Conservation (phyloP, 1,140 invertebrate species). For the Cyphomyrmex costatus region DNA sequence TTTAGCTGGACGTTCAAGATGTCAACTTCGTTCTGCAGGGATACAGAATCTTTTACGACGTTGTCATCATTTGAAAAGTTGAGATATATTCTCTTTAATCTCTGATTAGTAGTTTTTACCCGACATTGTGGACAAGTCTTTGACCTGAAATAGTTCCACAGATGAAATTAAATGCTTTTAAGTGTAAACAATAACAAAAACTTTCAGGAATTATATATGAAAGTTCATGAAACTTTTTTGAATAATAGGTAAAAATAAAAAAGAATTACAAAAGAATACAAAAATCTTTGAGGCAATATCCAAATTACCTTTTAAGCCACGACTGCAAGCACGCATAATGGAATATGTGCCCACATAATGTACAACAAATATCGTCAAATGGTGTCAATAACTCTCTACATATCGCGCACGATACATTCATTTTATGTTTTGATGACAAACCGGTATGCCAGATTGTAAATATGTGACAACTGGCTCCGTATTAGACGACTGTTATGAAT, state of each 20-base stretch:
- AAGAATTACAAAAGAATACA: constrained; percentile 18
- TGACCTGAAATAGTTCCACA: constrained; percentile 79
- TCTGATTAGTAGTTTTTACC: constrained; percentile 88
- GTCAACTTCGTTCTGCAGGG: constrained; percentile 86
- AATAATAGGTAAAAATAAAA: background rate
- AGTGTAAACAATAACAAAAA: background rate
- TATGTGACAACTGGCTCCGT: background rate
- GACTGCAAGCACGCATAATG: constrained; percentile 88
- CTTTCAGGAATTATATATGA: background rate
- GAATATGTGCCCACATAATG: constrained; percentile 90
- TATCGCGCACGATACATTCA: constrained; percentile 90
- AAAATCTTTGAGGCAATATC: constrained; percentile 6
- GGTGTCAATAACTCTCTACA: constrained; percentile 89
- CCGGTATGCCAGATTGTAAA: background rate
- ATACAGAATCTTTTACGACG: constrained; percentile 71
- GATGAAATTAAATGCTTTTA: background rate
- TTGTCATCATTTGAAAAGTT: constrained; percentile 87
- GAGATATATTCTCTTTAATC: constrained; percentile 89
- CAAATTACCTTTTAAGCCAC: constrained; percentile 89
- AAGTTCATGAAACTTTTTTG: background rate
- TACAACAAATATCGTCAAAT: constrained; percentile 88
- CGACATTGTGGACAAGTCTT: constrained; percentile 92
- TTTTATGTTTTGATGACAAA: constrained; percentile 75
- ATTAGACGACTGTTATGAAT: too few species aligned
- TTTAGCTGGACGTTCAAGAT: constrained; percentile 83